A percentile compares a stretch with the other conserved stretches of the same genome.
phyloP scores from a whole-genome alignment of 2,797 vertebrate genomes.

The Sylvia borin region DNA sequence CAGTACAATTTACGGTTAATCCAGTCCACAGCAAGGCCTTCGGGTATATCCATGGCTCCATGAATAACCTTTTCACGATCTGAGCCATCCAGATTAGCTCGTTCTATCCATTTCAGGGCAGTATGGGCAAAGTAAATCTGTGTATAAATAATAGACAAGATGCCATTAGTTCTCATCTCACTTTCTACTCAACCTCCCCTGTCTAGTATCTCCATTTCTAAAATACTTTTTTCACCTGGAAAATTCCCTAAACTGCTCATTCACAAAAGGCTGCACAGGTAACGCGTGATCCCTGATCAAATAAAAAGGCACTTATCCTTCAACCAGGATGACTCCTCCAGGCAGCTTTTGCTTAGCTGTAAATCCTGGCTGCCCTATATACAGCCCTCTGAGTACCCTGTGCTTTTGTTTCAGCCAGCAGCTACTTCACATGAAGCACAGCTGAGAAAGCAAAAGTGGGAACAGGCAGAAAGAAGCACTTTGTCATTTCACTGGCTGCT shows the following conservation, averaged over 20 bases:
- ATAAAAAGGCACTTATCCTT: slow-evolving; percentile 28
- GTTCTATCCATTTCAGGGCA: slow-evolving; percentile 84
- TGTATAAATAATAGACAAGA: slow-evolving; percentile 32
- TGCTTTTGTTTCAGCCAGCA: neutral
- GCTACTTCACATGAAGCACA: neutral
- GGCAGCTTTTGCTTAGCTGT: slow-evolving; percentile 50
- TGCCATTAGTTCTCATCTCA: neutral
- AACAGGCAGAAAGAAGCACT: neutral
- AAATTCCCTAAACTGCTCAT: neutral
- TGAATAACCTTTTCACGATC: slow-evolving; percentile 80
- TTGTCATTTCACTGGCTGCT: neutral
- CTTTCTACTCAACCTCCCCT: neutral
- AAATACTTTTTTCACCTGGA: neutral
- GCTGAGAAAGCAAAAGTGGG: neutral
- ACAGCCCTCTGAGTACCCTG: neutral
- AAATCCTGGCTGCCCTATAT: slow-evolving; percentile 60
- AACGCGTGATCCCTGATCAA: slow-evolving; percentile 5
- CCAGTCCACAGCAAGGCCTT: slow-evolving; percentile 91
- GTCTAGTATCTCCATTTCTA: neutral
- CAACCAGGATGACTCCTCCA: slow-evolving; percentile 26
- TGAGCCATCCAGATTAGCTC: slow-evolving; percentile 82
- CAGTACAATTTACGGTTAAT: slow-evolving; percentile 89
- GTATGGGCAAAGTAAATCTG: slow-evolving; percentile 91
- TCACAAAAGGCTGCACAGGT: neutral
- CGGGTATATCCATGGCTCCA: slow-evolving; percentile 76